Conservation (phyloP, 2,888 invertebrate species). For the Dynastes hyllus region DNA sequence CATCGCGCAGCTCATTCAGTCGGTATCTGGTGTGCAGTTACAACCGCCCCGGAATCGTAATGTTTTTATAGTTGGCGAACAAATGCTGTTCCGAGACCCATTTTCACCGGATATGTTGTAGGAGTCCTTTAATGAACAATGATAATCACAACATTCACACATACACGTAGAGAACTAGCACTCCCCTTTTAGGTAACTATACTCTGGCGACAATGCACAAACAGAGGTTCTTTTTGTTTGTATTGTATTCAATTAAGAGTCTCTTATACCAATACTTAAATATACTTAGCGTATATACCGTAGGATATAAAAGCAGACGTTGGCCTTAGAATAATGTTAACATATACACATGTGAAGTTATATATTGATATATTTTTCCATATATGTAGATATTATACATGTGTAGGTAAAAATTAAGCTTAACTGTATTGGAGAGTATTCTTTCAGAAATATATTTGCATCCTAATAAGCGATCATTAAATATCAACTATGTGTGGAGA, state of each 20-base stretch:
- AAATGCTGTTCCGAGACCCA: slow-evolving; percentile 47
- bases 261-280: slow-evolving; percentile 28
- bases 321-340: too few relatives aligned
- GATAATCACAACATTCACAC: slow-evolving; percentile 41
- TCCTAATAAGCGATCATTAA: too few relatives aligned
- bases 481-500: too few relatives aligned
- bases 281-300: background rate
- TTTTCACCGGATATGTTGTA: slow-evolving; percentile 46
- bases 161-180: slow-evolving; percentile 12
- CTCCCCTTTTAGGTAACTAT: slow-evolving; percentile 38
- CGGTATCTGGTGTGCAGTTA: slow-evolving; percentile 68
- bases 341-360: too few relatives aligned
- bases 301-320: background rate
- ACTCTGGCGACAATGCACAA: slow-evolving; percentile 29
- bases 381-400: too few relatives aligned
- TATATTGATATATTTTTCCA: too few relatives aligned
- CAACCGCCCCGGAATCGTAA: slow-evolving; percentile 70
- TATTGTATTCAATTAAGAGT: slow-evolving; percentile 33
- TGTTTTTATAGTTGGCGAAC: slow-evolving; percentile 66
- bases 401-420: too few relatives aligned
- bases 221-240: slow-evolving; percentile 26
- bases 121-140: slow-evolving; percentile 47
- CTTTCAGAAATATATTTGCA: too few relatives aligned
- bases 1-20: slow-evolving; percentile 50
- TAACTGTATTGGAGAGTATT: too few relatives aligned